A percentile compares a stretch with the other conserved stretches of the same genome.
Conservation (phyloP, 1,140 invertebrate species). For the Drosophila paulistorum region DNA sequence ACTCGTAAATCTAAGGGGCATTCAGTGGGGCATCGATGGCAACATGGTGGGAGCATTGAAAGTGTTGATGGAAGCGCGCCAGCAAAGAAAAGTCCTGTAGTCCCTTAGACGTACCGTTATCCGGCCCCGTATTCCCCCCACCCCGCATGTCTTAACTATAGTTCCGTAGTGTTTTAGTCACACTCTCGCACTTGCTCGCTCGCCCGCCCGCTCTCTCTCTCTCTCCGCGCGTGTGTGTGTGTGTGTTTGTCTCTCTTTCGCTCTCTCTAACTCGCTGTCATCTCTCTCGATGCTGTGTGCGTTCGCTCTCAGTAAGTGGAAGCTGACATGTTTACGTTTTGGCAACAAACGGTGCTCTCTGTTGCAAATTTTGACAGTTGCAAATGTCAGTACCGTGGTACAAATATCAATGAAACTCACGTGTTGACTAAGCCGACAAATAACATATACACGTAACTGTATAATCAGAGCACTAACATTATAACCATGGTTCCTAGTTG, state of each 20-base stretch:
- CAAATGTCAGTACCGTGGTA: constrained; percentile 74
- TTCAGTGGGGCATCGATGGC: constrained; percentile 25
- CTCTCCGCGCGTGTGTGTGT: constrained; percentile 18
- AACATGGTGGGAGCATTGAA: constrained; percentile 44
- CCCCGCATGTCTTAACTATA: constrained; percentile 29
- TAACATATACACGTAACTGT: constrained; percentile 15
- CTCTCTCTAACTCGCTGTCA: constrained; percentile 14
- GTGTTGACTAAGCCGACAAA: constrained; percentile 30
- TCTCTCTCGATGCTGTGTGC: constrained; percentile 18
- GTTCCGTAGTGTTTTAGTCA: constrained; percentile 65
- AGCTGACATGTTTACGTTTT: constrained; percentile 79
- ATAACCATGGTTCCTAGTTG: constrained; percentile 68
- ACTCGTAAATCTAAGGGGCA: not conserved
- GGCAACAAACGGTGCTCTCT: constrained; percentile 71
- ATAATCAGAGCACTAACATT: constrained; percentile 37
- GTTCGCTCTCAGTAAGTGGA: constrained; percentile 34
- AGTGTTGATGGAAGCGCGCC: constrained; percentile 61
- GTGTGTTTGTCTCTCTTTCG: constrained; percentile 14
- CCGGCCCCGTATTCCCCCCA: constrained; percentile 25
- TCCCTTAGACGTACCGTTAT: constrained; percentile 46
- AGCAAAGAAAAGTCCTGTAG: constrained; percentile 48
- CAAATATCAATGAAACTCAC: constrained; percentile 31
- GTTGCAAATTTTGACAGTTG: constrained; percentile 71
- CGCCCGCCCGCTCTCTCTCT: constrained; percentile 29
- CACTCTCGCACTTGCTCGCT: constrained; percentile 41